phyloP scores from a whole-genome alignment of 2,113 vertebrate species.

The Lathamus discolor region DNA sequence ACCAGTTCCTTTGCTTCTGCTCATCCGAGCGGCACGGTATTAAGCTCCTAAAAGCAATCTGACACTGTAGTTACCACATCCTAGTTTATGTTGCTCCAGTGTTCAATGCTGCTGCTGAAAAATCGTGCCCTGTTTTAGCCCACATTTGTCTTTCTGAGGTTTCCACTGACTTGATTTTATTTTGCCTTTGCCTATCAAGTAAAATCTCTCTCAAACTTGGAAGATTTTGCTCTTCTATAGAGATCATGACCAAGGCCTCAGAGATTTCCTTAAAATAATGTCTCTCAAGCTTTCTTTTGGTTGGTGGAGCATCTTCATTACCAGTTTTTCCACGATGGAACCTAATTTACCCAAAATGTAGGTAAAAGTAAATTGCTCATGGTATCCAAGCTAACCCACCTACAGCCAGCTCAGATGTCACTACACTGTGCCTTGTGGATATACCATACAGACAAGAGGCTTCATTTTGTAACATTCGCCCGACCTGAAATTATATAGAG shows the following conservation, averaged over 20 bases:
- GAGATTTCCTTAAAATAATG: not conserved
- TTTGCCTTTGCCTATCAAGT: not conserved
- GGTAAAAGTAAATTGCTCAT: not conserved
- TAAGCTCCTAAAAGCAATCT: not conserved
- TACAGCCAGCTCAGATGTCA: not conserved
- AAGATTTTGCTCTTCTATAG: not conserved
- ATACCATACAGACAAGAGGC: not conserved
- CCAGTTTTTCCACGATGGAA: not conserved
- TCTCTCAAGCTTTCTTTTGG: not conserved
- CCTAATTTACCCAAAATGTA: not conserved
- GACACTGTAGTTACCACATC: not conserved
- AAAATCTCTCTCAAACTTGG: not conserved
- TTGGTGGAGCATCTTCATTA: not conserved
- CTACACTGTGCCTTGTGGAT: not conserved
- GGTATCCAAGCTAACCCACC: not conserved
- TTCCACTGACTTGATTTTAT: not conserved
- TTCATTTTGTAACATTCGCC: not conserved
- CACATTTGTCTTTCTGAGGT: not conserved
- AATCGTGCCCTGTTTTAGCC: not conserved
- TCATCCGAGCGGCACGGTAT: not conserved
- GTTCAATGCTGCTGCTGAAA: not conserved
- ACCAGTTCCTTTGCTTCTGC: not conserved
- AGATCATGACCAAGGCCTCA: not conserved
- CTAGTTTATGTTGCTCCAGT: not conserved
- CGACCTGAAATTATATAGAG: not conserved